Conservation (phyloP, 2,113 vertebrate genomes). For the Neogobius melanostomus region DNA sequence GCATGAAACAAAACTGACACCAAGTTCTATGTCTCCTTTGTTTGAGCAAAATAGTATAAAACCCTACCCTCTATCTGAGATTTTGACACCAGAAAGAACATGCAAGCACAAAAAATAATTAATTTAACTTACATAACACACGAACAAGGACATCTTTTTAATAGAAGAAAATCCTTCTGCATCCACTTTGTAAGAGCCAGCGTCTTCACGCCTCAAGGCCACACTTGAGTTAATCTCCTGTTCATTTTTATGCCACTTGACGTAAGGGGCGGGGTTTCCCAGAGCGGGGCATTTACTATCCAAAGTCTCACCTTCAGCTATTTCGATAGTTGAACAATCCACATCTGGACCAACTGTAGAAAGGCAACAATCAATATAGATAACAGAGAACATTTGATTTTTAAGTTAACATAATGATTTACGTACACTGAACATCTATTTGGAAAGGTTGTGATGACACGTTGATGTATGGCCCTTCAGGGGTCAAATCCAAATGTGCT, state of each 20-base stretch:
- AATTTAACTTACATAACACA: slow-evolving; percentile 44
- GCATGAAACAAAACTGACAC: too few species aligned
- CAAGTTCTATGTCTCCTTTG: too few species aligned
- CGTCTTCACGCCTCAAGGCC: slow-evolving; percentile 18
- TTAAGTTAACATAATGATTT: not conserved
- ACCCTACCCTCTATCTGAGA: too few species aligned
- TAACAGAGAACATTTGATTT: not conserved
- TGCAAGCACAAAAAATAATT: too few species aligned
- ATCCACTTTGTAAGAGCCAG: slow-evolving; percentile 20
- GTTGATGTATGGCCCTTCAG: slow-evolving; percentile 15
- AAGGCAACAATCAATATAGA: not conserved
- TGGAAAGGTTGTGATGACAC: not conserved
- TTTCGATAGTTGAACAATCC: not conserved
- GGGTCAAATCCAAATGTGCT: slow-evolving; percentile 58
- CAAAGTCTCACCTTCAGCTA: slow-evolving; percentile 42
- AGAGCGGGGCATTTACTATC: slow-evolving; percentile 7
- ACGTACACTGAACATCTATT: slow-evolving; percentile 59
- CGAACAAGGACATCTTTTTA: accelerated
- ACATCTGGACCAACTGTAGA: slow-evolving; percentile 51
- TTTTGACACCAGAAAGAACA: too few species aligned
- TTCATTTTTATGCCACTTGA: slow-evolving; percentile 38
- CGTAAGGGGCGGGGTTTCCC: slow-evolving; percentile 13
- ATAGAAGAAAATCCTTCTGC: accelerated
- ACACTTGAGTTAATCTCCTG: accelerated
- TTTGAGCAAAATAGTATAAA: too few species aligned